Conservation (phyloP, 2,113 vertebrate species). For the Odontophorus gujanensis region DNA sequence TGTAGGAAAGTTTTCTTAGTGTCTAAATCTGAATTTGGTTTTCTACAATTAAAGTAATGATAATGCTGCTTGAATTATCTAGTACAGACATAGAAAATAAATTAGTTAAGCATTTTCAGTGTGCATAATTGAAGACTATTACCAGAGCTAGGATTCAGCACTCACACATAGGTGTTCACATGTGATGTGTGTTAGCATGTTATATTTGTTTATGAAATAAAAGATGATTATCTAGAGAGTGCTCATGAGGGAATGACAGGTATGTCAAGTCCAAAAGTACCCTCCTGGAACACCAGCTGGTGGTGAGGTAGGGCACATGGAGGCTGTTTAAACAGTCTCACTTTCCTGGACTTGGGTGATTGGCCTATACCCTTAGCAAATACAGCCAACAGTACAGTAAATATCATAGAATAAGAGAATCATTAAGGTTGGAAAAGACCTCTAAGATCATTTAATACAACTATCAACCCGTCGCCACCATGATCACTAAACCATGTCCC, state of each 20-base stretch:
- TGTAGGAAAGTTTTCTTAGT: not conserved
- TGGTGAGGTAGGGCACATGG: not conserved
- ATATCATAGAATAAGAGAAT: not conserved
- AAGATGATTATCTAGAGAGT: not conserved
- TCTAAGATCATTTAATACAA: too few relatives aligned
- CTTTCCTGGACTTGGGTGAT: not conserved
- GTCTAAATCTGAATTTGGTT: not conserved
- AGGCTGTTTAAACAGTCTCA: not conserved
- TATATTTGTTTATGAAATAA: not conserved
- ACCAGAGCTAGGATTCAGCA: not conserved
- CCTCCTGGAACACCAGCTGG: not conserved
- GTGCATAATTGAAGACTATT: not conserved
- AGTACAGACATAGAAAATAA: not conserved
- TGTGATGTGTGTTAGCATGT: not conserved
- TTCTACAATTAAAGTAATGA: not conserved
- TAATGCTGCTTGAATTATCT: not conserved
- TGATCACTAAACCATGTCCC: too few relatives aligned
- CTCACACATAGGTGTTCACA: rapidly evolving
- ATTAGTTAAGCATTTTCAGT: not conserved
- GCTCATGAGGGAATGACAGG: not conserved
- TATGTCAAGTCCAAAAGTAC: not conserved
- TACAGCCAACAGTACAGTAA: not conserved
- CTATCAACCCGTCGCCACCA: too few relatives aligned
- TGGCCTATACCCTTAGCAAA: not conserved
- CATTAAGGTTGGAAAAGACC: too few relatives aligned